These are phyloP conservation scores for Halichoerus grypus DNA, from an alignment of 2,113 vertebrate species.

Conservation along the genomic window DNA sequence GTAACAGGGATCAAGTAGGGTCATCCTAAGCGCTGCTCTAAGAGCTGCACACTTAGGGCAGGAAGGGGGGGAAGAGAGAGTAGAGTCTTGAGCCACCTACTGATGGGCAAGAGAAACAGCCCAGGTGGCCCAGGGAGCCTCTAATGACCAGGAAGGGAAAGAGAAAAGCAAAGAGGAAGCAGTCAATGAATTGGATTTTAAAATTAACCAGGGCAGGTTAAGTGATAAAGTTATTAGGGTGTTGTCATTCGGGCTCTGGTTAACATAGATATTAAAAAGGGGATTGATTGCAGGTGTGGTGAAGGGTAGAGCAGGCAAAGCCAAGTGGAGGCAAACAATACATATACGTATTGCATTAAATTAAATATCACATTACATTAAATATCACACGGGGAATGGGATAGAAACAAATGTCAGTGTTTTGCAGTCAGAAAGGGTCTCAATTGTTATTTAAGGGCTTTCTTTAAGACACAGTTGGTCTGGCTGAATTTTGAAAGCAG, in stretches of 20 bases:
- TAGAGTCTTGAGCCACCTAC: slow-evolving; percentile 19
- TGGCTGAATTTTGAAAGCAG: slow-evolving; percentile 6
- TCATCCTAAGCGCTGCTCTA: slow-evolving; percentile 41
- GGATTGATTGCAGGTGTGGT: neutral
- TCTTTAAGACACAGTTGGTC: neutral
- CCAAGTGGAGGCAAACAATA: neutral
- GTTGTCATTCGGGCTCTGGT: neutral
- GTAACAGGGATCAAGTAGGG: slow-evolving; percentile 72
- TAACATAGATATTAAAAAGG: neutral
- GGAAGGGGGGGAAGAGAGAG: neutral
- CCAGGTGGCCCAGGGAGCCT: neutral
- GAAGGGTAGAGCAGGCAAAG: neutral
- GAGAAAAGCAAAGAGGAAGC: neutral
- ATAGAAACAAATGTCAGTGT: neutral
- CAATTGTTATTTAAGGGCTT: neutral
- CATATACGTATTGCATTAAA: neutral
- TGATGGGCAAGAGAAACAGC: slow-evolving; percentile 22
- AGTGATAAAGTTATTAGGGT: neutral
- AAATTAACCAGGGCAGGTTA: neutral
- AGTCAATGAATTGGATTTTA: neutral
- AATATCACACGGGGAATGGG: neutral
- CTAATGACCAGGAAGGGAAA: neutral
- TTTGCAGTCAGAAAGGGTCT: neutral
- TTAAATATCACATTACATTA: neutral
- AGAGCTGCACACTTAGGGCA: neutral